Evolutionary conservation across 2,888 invertebrate genomes (phyloP).

Genomic region (Deilephila elpenor): DNA sequence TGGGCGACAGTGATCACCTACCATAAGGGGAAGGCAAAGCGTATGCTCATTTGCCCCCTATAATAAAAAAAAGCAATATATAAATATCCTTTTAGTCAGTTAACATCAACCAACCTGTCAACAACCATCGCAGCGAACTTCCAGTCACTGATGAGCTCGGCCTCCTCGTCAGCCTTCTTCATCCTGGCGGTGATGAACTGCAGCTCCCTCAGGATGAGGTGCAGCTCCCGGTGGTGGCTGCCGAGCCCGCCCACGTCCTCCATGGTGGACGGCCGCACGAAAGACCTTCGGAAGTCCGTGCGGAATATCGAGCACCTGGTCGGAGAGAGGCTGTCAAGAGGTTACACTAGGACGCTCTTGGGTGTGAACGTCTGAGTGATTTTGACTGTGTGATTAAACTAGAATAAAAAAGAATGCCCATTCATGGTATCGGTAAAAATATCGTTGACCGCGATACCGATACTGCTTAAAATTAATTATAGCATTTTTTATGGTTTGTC

Average conservation of each 20-base stretch:
- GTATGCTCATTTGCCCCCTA: too few relatives aligned
- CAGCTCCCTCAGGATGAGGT: constrained; percentile 95
- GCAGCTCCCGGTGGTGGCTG: constrained; percentile 93
- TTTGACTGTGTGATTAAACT: background rate
- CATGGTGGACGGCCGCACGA: constrained; percentile 91
- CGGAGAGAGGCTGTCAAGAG: constrained; percentile 22
- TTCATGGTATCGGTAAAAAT: too few relatives aligned
- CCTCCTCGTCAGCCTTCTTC: constrained; percentile 97
- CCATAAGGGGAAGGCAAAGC: too few relatives aligned
- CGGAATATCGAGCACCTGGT: constrained; percentile 81
- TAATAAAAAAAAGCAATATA: too few relatives aligned
- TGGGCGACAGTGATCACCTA: too few relatives aligned
- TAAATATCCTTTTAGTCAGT: background rate
- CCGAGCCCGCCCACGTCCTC: constrained; percentile 87
- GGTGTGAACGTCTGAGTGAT: background rate
- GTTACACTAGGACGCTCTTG: constrained; percentile 16
- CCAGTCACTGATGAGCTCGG: constrained; percentile 97
- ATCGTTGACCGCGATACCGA: too few relatives aligned
- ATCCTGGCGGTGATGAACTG: constrained; percentile 97
- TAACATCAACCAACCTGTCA: constrained; percentile 87
- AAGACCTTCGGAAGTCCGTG: constrained; percentile 84
- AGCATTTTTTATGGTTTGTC: too few relatives aligned
- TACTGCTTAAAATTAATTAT: too few relatives aligned
- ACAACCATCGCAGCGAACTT: constrained; percentile 99
- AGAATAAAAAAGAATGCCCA: background rate